phyloP scores from a whole-genome alignment of 2,797 vertebrate species.

The Bovichtus diacanthus region DNA sequence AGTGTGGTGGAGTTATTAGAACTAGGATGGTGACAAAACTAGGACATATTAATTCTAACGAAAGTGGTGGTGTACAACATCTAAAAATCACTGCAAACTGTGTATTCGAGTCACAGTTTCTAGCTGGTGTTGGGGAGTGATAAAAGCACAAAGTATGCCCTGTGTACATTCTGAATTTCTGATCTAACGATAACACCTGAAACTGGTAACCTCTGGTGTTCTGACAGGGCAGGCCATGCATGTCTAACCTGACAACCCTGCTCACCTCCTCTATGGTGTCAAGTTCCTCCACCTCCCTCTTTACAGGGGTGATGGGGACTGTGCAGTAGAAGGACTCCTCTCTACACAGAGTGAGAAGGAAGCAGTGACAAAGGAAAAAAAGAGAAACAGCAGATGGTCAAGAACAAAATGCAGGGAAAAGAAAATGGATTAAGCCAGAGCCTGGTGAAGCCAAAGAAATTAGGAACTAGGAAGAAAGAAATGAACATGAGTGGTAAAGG shows the following conservation, averaged over 20 bases:
- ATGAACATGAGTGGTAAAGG: conserved; percentile 58
- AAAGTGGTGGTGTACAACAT: conserved; percentile 18
- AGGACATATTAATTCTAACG: conserved; percentile 32
- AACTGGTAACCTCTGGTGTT: conserved; percentile 47
- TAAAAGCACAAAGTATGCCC: conserved; percentile 25
- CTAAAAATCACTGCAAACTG: conserved; percentile 42
- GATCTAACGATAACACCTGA: conserved; percentile 37
- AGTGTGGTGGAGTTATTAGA: conserved; percentile 62
- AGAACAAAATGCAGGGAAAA: conserved; percentile 67
- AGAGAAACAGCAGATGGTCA: conserved; percentile 72
- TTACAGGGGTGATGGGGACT: conserved; percentile 95
- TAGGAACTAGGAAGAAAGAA: conserved; percentile 69
- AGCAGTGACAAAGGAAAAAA: conserved; percentile 69
- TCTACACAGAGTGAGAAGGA: conserved; percentile 82
- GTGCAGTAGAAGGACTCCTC: conserved; percentile 94
- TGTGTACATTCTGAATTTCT: conserved; percentile 21
- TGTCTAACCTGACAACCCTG: conserved; percentile 77
- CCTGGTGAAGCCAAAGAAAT: conserved; percentile 59
- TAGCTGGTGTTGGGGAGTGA: conserved; percentile 32
- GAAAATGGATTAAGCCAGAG: conserved; percentile 64
- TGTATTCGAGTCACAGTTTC: conserved; percentile 43
- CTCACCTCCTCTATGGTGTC: conserved; percentile 93
- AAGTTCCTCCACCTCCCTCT: conserved; percentile 91
- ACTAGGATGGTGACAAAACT: conserved; percentile 67
- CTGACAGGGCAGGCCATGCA: conserved; percentile 74